These are phyloP conservation scores for Drosophila meridionalis DNA, from an alignment of 2,888 invertebrate genomes.

Conservation along the genomic window DNA sequence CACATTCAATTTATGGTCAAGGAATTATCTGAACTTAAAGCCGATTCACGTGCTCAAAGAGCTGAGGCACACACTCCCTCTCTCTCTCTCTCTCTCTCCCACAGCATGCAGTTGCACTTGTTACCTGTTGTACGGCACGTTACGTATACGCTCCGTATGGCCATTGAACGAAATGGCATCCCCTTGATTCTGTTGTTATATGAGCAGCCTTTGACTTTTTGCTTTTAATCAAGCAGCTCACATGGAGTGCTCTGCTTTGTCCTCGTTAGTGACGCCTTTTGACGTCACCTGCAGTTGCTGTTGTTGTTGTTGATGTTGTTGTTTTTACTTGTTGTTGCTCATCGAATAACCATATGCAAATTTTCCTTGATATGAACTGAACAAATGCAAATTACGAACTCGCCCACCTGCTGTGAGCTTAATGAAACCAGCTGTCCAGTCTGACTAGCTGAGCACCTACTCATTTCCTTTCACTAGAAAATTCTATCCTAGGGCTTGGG, in stretches of 20 bases:
- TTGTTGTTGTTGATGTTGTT: background rate
- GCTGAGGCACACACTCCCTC: background rate
- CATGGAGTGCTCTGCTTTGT: constrained; percentile 15
- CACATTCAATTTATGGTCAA: constrained; percentile 50
- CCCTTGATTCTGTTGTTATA: constrained; percentile 41
- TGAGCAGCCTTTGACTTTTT: constrained; percentile 39
- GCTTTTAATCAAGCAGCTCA: constrained; percentile 54
- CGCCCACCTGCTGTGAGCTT: constrained; percentile 11
- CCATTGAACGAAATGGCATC: constrained; percentile 5
- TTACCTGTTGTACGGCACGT: constrained; percentile 19
- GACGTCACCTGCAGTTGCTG: constrained; percentile 41
- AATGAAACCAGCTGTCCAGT: background rate
- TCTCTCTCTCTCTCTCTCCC: background rate
- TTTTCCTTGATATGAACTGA: constrained; percentile 13
- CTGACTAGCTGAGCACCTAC: background rate
- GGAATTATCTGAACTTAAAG: constrained; percentile 12
- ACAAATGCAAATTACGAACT: constrained; percentile 12
- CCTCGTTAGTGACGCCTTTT: constrained; percentile 38
- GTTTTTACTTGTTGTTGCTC: constrained; percentile 17
- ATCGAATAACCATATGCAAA: constrained; percentile 29
- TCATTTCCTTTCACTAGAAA: background rate
- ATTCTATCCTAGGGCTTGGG: background rate
- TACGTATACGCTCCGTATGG: constrained; percentile 53
- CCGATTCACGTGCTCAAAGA: constrained; percentile 31
- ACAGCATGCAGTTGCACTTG: constrained; percentile 14